phyloP scores from a whole-genome alignment of 2,888 invertebrate genomes.

The Pristionchus mayeri region DNA sequence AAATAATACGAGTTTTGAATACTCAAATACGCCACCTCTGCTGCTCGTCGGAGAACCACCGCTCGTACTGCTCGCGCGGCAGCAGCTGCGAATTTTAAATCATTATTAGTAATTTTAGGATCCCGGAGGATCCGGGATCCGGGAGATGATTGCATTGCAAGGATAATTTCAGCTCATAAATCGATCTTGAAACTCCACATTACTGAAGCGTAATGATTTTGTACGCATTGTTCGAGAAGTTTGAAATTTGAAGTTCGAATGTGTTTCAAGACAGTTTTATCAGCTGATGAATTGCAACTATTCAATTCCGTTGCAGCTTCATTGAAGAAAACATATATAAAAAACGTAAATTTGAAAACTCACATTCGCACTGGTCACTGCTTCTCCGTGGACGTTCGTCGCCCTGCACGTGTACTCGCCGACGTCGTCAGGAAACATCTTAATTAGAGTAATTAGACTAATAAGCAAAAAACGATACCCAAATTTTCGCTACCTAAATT shows the following conservation, averaged over 20 bases:
- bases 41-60: slow-evolving; percentile 77
- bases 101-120: slow-evolving; percentile 13
- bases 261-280: too few relatives aligned
- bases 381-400: slow-evolving; percentile 91
- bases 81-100: slow-evolving; percentile 60
- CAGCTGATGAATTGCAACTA: too few relatives aligned
- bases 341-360: slow-evolving; percentile 1
- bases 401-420: slow-evolving; percentile 82
- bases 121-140: too few relatives aligned
- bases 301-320: too few relatives aligned
- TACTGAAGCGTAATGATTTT: too few relatives aligned
- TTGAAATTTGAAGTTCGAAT: too few relatives aligned
- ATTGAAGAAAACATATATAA: slow-evolving; percentile 28
- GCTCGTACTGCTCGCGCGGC: slow-evolving; percentile 74
- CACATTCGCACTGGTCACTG: slow-evolving; percentile 87
- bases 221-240: too few relatives aligned
- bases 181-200: slow-evolving; percentile 77
- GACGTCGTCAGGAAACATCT: slow-evolving; percentile 92
- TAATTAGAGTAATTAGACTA: not conserved
- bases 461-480: not conserved
- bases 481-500: not conserved
- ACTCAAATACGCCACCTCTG: slow-evolving; percentile 72
- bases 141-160: not conserved
- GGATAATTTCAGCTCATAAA: too few relatives aligned
- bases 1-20: slow-evolving; percentile 55